Evolutionary conservation across 2,888 invertebrate species (phyloP).

Genomic region (Himalopsyche anomala): DNA sequence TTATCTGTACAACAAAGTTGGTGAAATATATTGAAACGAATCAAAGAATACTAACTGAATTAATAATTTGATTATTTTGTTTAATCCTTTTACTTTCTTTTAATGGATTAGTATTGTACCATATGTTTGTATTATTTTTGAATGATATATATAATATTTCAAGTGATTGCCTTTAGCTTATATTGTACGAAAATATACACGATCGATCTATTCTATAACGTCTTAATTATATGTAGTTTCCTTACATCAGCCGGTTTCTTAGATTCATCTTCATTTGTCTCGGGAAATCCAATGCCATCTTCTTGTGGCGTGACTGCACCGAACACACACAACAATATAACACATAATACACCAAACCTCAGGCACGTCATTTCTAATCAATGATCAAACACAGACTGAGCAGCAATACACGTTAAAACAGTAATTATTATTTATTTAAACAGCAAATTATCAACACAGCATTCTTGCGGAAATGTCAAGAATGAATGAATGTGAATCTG

Average conservation of each 20-base stretch:
- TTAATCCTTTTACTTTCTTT: too few relatives aligned
- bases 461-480: slow-evolving; percentile 7
- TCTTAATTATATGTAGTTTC: not conserved
- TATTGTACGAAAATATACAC: not conserved
- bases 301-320: slow-evolving; percentile 34
- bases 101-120: too few relatives aligned
- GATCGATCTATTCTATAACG: not conserved
- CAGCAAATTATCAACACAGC: not conserved
- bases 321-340: slow-evolving; percentile 13
- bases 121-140: too few relatives aligned
- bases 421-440: not conserved
- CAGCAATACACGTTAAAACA: not conserved
- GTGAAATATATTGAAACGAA: too few relatives aligned
- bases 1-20: too few relatives aligned
- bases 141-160: too few relatives aligned
- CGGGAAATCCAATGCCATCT: slow-evolving; percentile 54
- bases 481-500: slow-evolving; percentile 20
- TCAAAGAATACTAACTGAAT: too few relatives aligned
- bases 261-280: slow-evolving; percentile 49
- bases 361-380: slow-evolving; percentile 54
- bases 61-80: too few relatives aligned
- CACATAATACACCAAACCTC: slow-evolving; percentile 37
- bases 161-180: not conserved
- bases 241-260: slow-evolving; percentile 59
- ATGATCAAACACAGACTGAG: slow-evolving; percentile 56